Percentiles rank a stretch among this genome's conserved stretches.
phyloP scores from a whole-genome alignment of 2,113 vertebrate genomes.

The Chlorocebus sabaeus region DNA sequence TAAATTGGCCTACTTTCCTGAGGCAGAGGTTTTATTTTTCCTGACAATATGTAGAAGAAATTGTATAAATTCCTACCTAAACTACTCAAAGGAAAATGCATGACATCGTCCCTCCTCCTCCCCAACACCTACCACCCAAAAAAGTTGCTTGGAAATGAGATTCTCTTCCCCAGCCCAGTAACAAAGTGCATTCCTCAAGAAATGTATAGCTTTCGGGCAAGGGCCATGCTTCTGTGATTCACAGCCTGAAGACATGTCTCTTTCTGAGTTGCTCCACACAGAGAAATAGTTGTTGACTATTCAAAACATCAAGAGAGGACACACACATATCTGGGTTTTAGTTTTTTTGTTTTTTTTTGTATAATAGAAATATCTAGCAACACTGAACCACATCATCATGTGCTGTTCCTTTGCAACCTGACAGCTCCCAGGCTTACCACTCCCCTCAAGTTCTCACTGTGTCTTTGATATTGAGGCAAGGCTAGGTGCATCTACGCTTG shows the following conservation, averaged over 20 bases:
- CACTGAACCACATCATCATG: rapidly evolving
- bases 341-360: background rate
- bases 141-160: background rate
- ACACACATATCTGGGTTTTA: background rate
- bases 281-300: background rate
- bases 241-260: background rate
- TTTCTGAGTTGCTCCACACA: background rate
- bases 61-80: background rate
- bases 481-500: background rate
- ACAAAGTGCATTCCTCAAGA: background rate
- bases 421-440: background rate
- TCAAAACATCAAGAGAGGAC: background rate
- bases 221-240: background rate
- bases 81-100: background rate
- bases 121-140: background rate
- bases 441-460: background rate
- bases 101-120: background rate
- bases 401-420: background rate
- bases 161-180: background rate
- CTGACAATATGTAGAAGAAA: background rate
- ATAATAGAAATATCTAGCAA: background rate
- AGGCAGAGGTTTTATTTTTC: background rate
- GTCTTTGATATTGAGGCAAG: background rate
- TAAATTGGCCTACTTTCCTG: background rate
- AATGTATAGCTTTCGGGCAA: background rate